Conservation (phyloP, 2,113 vertebrate genomes). For the Anser brachyrhynchus region DNA sequence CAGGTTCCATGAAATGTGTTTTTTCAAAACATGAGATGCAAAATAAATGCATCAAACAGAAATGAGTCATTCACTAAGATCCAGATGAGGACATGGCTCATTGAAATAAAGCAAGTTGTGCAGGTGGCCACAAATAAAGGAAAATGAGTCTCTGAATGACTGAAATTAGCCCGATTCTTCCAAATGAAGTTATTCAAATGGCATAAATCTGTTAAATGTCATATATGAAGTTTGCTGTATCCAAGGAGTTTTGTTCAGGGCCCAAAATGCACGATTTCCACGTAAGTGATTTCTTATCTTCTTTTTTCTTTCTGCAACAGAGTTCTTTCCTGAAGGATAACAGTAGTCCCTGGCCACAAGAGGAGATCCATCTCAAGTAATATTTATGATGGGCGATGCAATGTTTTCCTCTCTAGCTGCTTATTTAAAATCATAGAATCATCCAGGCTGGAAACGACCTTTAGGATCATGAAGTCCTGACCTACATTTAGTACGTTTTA, state of each 20-base stretch:
- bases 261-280: background rate
- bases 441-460: background rate
- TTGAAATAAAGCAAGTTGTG: background rate
- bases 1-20: background rate
- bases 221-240: background rate
- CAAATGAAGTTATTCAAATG: background rate
- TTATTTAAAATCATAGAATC: background rate
- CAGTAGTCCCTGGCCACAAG: background rate
- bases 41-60: background rate
- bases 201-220: background rate
- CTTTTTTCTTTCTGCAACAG: background rate
- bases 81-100: background rate
- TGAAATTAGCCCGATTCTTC: slow-evolving; percentile 20
- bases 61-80: background rate
- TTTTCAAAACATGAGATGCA: background rate
- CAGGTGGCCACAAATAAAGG: background rate
- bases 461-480: background rate
- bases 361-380: background rate
- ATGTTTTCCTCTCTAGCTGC: background rate
- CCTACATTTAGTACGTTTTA: background rate
- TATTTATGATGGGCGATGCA: background rate
- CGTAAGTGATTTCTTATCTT: background rate
- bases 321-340: background rate
- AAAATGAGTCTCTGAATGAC: background rate
- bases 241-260: background rate